phyloP scores from a whole-genome alignment of 2,888 invertebrate genomes.

The Aethes cnicana region DNA sequence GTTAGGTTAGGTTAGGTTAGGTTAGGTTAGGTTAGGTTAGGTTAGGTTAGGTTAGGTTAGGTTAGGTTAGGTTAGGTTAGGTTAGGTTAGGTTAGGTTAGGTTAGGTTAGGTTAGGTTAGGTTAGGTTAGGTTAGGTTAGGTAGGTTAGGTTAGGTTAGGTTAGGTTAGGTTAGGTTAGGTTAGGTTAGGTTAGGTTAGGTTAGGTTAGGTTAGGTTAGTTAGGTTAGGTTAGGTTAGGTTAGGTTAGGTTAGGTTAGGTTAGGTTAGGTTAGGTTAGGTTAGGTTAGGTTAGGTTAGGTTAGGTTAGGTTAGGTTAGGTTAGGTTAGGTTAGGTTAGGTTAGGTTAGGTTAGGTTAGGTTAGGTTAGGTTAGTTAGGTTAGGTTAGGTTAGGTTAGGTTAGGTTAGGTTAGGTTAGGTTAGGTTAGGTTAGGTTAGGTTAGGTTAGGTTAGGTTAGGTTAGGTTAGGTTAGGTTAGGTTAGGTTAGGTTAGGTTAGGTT shows the following conservation, averaged over 20 bases:
- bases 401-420: constrained; percentile 5
- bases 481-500: constrained; percentile 3
- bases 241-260: constrained; percentile 2
- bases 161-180: constrained; percentile 10
- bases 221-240: background rate
- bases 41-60: constrained; percentile 1
- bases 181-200: constrained; percentile 10
- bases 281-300: too few relatives aligned
- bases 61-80: constrained; percentile 1
- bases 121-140: constrained; percentile 10
- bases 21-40: constrained; percentile 3
- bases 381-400: background rate
- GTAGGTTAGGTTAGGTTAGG: background rate
- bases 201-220: constrained; percentile 1
- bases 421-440: background rate
- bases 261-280: background rate
- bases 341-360: too few relatives aligned
- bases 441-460: background rate
- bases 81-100: background rate
- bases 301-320: too few relatives aligned
- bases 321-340: too few relatives aligned
- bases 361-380: too few relatives aligned
- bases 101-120: constrained; percentile 4
- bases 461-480: background rate
- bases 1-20: constrained; percentile 2